Evolutionary conservation across 2,113 vertebrate genomes (phyloP).

Genomic region (Bothrops jararaca): DNA sequence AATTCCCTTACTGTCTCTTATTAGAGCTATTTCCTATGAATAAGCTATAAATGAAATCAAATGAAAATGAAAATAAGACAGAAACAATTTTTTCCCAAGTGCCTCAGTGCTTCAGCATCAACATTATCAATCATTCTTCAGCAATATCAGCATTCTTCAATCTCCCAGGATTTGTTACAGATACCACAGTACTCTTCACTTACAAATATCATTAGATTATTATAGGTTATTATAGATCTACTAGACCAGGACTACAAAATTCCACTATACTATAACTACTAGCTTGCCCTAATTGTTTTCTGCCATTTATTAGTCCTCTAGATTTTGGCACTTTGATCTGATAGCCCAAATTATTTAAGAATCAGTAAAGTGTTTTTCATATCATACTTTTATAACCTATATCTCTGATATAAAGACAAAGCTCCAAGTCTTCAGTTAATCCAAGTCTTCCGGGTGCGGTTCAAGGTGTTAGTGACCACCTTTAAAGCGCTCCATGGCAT

Average conservation of each 20-base stretch:
- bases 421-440: not conserved
- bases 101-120: not conserved
- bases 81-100: slow-evolving; percentile 4
- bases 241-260: not conserved
- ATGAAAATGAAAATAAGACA: not conserved
- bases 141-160: not conserved
- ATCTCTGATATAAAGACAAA: not conserved
- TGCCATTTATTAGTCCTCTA: not conserved
- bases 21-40: slow-evolving; percentile 51
- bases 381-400: not conserved
- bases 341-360: not conserved
- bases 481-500: no score
- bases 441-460: no score
- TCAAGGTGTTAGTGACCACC: no score
- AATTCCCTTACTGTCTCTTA: slow-evolving; percentile 44
- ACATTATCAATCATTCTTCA: not conserved
- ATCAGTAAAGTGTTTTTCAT: not conserved
- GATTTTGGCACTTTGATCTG: not conserved
- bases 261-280: not conserved
- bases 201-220: not conserved
- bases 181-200: not conserved
- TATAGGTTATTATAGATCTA: not conserved
- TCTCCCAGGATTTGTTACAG: not conserved
- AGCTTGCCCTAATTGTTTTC: not conserved
- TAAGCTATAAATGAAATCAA: not conserved